Evolutionary conservation across 2,888 invertebrate genomes (phyloP), one percentile per base, ranked within the genome.

Genomic region (Tachystola acroxantha): DNA sequence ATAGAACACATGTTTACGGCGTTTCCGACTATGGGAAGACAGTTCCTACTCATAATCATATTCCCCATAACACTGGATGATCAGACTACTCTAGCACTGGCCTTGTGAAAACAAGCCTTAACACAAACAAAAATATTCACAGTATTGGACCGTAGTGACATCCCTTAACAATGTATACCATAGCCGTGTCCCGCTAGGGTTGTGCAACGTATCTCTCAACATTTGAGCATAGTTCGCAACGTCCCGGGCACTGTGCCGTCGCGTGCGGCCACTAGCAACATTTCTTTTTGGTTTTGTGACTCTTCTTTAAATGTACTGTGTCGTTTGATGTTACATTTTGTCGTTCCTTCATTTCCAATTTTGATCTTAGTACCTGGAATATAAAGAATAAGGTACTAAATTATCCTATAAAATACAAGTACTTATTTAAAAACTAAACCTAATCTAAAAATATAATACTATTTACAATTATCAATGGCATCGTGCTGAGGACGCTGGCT

Each of bases 311-410:
- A 80, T 93, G 91, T 41, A 94, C 93, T 39, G 92, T 92, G 64
- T 93, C 94, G 58, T 90, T 91, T 48, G 91, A 90, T 55, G 79
- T 75, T 14, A 89, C 87, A 51, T 89, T 90, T 77, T 93, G 93
- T 64, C 93, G 86, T 71, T 94, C 93, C 67, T 91, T 92, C 86
- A 91, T 90, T 76, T 93, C 93, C 76, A 93, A 91, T 88, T 97
- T 97, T 45, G 94, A 93, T 70, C 91, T 90, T 73, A 97, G 88
- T 53, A 97, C 97, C 89, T 95, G 92, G 53, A 91, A 90, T 39
- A 30, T 9, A 7, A 43, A 29, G 2, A 25, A 20, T 6, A 5
- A 20, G 20, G 6, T 20, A n/a, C n/a, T n/a, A n/a, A n/a, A n/a
- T n/a, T n/a, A n/a, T n/a, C n/a, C n/a, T n/a, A n/a, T n/a, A n/a